phyloP scores from a whole-genome alignment of 2,888 invertebrate genomes.

The Cordilura impudica region DNA sequence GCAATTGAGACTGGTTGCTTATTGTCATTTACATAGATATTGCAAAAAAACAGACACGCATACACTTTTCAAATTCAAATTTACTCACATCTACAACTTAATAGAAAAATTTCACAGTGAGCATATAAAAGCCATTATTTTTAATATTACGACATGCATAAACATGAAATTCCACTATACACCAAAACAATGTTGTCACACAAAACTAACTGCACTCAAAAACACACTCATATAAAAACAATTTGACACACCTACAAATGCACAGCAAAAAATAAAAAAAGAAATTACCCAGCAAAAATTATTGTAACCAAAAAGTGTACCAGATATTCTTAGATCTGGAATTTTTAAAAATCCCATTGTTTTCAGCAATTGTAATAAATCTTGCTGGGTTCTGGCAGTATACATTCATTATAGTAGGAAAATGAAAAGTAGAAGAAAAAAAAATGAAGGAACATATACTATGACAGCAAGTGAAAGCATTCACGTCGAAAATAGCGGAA shows the following conservation, averaged over 20 bases:
- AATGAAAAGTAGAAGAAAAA: constrained; percentile 24
- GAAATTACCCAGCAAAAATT: neutral
- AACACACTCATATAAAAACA: constrained; percentile 8
- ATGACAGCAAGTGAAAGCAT: constrained; percentile 30
- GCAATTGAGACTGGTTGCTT: neutral
- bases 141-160: constrained; percentile 56
- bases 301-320: neutral
- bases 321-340: constrained; percentile 62
- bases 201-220: constrained; percentile 34
- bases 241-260: constrained; percentile 14
- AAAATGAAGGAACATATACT: neutral
- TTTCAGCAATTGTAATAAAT: constrained; percentile 59
- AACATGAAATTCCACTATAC: constrained; percentile 58
- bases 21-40: neutral
- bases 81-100: constrained; percentile 25
- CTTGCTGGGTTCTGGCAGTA: constrained; percentile 47
- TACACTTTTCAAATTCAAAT: neutral
- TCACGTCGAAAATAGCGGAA: constrained; percentile 36
- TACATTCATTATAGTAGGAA: constrained; percentile 44
- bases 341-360: constrained; percentile 35
- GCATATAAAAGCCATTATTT: constrained; percentile 58
- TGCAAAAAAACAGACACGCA: neutral
- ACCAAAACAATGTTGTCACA: constrained; percentile 43
- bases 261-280: constrained; percentile 1
- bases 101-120: constrained; percentile 24